These are phyloP conservation scores for Tipula helvola DNA, from an alignment of 2,888 invertebrate genomes.

Conservation along the genomic window DNA sequence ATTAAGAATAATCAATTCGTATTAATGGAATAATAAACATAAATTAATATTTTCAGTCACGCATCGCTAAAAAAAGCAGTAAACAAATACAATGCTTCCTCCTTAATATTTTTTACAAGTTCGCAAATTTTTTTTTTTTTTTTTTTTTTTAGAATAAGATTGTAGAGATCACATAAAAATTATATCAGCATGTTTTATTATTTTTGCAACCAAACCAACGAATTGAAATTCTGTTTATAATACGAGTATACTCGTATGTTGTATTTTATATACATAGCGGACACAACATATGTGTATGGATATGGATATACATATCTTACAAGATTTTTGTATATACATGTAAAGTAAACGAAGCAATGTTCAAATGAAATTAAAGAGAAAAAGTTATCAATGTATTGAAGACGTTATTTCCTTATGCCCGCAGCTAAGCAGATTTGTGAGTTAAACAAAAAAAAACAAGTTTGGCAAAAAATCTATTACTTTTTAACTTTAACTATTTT, in stretches of 20 bases:
- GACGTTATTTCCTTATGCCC: constrained; percentile 16
- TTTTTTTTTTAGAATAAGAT: neutral
- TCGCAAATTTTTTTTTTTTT: neutral
- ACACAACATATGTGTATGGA: neutral
- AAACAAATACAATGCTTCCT: neutral
- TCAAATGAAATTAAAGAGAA: neutral
- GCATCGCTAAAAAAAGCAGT: neutral
- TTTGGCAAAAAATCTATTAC: constrained; percentile 14
- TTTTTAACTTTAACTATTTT: constrained; percentile 9
- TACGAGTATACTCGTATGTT: neutral
- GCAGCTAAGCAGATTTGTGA: constrained; percentile 15
- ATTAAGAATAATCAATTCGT: too few relatives aligned
- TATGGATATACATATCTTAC: neutral
- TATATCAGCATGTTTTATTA: neutral
- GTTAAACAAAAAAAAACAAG: constrained; percentile 13
- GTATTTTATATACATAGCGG: neutral
- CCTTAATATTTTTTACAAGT: neutral
- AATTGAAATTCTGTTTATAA: neutral
- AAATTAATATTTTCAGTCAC: neutral
- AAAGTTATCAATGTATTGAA: constrained; percentile 10
- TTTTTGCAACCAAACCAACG: neutral
- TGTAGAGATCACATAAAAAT: neutral
- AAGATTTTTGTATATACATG: neutral
- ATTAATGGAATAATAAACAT: too few relatives aligned
- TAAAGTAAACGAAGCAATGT: neutral